These are phyloP conservation scores for Polyergus mexicanus DNA, from an alignment of 1,140 invertebrate species.

Conservation along the genomic window DNA sequence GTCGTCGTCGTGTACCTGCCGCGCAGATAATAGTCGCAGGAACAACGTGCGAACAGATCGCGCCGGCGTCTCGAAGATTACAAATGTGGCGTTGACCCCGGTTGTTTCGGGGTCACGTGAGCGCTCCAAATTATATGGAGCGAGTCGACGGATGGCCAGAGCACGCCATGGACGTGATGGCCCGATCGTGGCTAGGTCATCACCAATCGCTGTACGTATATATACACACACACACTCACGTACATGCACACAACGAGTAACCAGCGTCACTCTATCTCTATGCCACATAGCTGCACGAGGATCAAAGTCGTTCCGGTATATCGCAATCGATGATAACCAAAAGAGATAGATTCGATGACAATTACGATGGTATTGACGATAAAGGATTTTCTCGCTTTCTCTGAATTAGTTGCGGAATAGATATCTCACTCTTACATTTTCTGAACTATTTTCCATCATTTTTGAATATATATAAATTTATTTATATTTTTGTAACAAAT, in stretches of 20 bases:
- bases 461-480: neutral
- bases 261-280: slow-evolving; percentile 48
- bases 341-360: slow-evolving; percentile 62
- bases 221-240: no score
- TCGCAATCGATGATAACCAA: slow-evolving; percentile 64
- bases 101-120: slow-evolving; percentile 84
- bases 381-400: slow-evolving; percentile 29
- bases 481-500: neutral
- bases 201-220: slow-evolving; percentile 76
- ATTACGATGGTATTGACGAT: slow-evolving; percentile 62
- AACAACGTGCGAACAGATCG: slow-evolving; percentile 84
- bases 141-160: slow-evolving; percentile 82
- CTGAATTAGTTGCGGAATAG: slow-evolving; percentile 13
- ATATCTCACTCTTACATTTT: neutral
- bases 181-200: slow-evolving; percentile 80
- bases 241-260: slow-evolving; percentile 5
- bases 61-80: slow-evolving; percentile 84
- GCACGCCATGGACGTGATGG: slow-evolving; percentile 81
- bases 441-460: neutral
- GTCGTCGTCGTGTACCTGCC: slow-evolving; percentile 73
- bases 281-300: slow-evolving; percentile 34
- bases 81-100: slow-evolving; percentile 84
- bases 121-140: slow-evolving; percentile 86
- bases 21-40: slow-evolving; percentile 76
- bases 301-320: slow-evolving; percentile 19